Conservation (phyloP, 2,797 vertebrate species). For the Trichosurus vulpecula region DNA sequence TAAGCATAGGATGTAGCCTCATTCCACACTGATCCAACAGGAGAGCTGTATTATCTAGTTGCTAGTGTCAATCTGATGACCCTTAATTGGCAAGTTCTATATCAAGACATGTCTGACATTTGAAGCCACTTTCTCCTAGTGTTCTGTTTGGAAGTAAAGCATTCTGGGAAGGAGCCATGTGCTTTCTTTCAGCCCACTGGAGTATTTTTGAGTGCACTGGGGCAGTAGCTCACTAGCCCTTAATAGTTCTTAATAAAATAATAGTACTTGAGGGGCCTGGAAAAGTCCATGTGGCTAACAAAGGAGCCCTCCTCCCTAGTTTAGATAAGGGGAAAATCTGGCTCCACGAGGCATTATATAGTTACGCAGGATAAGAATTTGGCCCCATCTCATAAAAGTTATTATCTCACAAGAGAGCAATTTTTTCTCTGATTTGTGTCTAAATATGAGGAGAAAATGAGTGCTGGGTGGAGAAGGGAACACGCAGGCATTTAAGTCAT, state of each 20-base stretch:
- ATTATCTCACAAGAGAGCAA: constrained; percentile 62
- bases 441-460: constrained; percentile 66
- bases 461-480: constrained; percentile 60
- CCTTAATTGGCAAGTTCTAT: not conserved
- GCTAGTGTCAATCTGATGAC: no score
- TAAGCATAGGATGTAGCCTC: not conserved
- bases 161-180: not conserved
- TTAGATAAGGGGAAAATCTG: not conserved
- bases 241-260: not conserved
- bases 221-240: constrained; percentile 34
- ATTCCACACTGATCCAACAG: not conserved
- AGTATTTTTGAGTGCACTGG: not conserved
- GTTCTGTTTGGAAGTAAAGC: not conserved
- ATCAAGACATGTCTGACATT: rapidly evolving
- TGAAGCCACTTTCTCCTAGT: not conserved
- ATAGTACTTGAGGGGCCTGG: constrained; percentile 18
- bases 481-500: constrained; percentile 69
- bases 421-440: constrained; percentile 59
- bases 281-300: not conserved
- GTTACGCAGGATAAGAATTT: constrained; percentile 15
- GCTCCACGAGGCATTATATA: not conserved
- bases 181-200: not conserved
- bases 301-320: rapidly evolving
- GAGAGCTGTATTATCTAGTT: not conserved
- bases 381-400: constrained; percentile 38